Base-by-base conservation (phyloP, 2,797 vertebrate genomes). In the Neomorphus geoffroyi region DNA sequence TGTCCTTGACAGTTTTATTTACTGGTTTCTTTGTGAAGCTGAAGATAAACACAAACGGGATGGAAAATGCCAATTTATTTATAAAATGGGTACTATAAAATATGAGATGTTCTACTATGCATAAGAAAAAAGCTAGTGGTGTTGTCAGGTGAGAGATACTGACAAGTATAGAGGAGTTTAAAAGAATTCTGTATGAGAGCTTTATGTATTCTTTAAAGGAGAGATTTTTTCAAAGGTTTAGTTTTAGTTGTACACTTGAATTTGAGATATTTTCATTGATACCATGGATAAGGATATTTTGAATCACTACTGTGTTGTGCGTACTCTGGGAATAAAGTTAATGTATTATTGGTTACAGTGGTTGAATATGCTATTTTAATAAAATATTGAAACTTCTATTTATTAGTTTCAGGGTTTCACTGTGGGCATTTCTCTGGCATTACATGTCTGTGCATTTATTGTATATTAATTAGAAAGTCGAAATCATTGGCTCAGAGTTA, bases 341-440 rank as follows among this genome's bases (percentile, higher is more conserved):
- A 98, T 92, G 92, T 97, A 98, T 98, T 98, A 98, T 97, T 97
- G 97, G 96, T 98, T 98, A 97, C 97, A 96, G 87, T 98, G 98
- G 97, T 97, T 97, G 97, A 98, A 98, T 98, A 99, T 98, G 97
- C 97, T 99, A 99, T 99, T 99, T 99, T 99, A 99, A 99, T 99
- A 99, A 99, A 99, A 98, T 98, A 98, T 96, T 98, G 98, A 98
- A 98, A 98, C 86, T 96, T 93, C 74, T 73, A 2, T 65, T 86
- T 88, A n/a, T 30, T 72, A 30, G 50, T 92, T 94, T 80, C 22
- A 35, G 4, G 53, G 43, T 91, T 95, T 86, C 73, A 60, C 65
- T 96, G 46, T 56, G 80, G 35, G 7, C 11, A 24, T 69, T 48
- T 88, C 54, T 81, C 70, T 93, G 41, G 24, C 45, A 22, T 56